Evolutionary conservation across 2,888 invertebrate species (phyloP).

Genomic region (Catocala sponsa): DNA sequence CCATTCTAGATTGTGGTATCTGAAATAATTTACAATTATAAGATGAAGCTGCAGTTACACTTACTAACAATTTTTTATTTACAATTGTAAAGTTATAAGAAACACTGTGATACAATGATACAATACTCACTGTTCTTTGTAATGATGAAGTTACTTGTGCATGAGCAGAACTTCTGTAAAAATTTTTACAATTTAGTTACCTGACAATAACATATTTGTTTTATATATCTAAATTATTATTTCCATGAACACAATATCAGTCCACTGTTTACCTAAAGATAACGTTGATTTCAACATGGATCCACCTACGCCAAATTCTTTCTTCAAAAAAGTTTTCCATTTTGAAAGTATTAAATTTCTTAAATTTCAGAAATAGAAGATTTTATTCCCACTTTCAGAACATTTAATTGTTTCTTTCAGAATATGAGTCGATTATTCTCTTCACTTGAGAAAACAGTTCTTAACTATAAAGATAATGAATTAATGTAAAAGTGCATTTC

Average conservation of each 20-base stretch:
- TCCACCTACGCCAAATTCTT: slow-evolving; percentile 24
- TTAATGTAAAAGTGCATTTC: too few relatives aligned
- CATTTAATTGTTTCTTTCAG: too few relatives aligned
- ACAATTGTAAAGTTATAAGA: too few relatives aligned
- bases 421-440: too few relatives aligned
- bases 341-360: neutral
- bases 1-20: slow-evolving; percentile 68
- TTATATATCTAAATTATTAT: neutral
- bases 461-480: too few relatives aligned
- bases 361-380: too few relatives aligned
- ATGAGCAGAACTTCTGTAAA: slow-evolving; percentile 60
- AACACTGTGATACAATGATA: neutral
- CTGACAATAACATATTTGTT: neutral
- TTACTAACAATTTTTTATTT: too few relatives aligned
- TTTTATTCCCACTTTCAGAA: too few relatives aligned
- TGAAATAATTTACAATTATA: slow-evolving; percentile 36
- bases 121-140: slow-evolving; percentile 41
- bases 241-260: neutral
- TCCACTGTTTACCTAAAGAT: slow-evolving; percentile 35
- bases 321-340: slow-evolving; percentile 30
- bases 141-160: slow-evolving; percentile 51
- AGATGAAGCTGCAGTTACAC: neutral
- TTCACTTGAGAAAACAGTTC: too few relatives aligned
- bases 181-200: neutral
- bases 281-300: slow-evolving; percentile 31